A percentile compares a stretch with the other conserved stretches of the same genome.
These are phyloP conservation scores for Hemibagrus wyckioides DNA, from an alignment of 2,113 vertebrate genomes.

Conservation along the genomic window DNA sequence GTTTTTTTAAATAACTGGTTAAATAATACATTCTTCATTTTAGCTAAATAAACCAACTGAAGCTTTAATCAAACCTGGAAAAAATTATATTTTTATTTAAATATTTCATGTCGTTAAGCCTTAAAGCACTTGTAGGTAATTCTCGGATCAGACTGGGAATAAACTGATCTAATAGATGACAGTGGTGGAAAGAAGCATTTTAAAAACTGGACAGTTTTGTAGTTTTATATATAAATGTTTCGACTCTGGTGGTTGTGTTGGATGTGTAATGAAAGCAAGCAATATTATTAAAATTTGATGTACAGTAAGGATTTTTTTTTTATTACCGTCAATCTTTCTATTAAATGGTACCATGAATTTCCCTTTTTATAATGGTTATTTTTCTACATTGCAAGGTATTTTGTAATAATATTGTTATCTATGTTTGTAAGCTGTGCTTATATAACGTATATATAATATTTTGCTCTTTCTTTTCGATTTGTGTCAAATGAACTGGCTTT, in stretches of 20 bases:
- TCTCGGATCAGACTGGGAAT: neutral
- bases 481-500: slow-evolving; percentile 77
- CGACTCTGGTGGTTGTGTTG: neutral
- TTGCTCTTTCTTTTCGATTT: slow-evolving; percentile 69
- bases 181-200: neutral
- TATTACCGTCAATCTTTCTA: slow-evolving; percentile 40
- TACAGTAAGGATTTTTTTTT: slow-evolving; percentile 50
- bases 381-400: slow-evolving; percentile 69
- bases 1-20: neutral
- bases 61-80: slow-evolving; percentile 10
- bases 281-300: slow-evolving; percentile 30
- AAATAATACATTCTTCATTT: neutral
- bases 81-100: slow-evolving; percentile 9
- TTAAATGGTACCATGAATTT: slow-evolving; percentile 72
- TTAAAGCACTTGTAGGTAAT: slow-evolving; percentile 49
- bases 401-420: slow-evolving; percentile 75
- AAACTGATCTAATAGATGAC: neutral
- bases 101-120: neutral
- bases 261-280: slow-evolving; percentile 8
- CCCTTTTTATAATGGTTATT: slow-evolving; percentile 59
- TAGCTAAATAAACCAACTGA: slow-evolving; percentile 4
- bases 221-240: slow-evolving; percentile 3
- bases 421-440: slow-evolving; percentile 87
- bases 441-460: slow-evolving; percentile 70
- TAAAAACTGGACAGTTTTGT: slow-evolving; percentile 38